Evolutionary conservation across 2,797 vertebrate genomes (phyloP).

Genomic region (Falco concolor): DNA sequence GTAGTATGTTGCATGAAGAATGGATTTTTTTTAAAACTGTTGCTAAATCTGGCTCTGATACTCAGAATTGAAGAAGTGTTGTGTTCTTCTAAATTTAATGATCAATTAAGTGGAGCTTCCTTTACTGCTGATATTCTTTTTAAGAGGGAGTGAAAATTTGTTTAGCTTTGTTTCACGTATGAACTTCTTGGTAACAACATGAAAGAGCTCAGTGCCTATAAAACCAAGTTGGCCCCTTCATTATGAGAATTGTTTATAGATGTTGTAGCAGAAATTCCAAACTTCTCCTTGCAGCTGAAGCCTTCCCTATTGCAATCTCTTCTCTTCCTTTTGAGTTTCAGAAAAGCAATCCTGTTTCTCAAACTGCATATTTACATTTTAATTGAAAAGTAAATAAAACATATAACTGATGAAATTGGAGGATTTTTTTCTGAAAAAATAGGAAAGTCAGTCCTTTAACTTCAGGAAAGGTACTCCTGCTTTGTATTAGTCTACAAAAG

Average conservation of each 20-base stretch:
- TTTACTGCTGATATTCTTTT: constrained; percentile 28
- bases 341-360: not conserved
- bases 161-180: not conserved
- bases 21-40: not conserved
- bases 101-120: constrained; percentile 18
- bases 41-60: not conserved
- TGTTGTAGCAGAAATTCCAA: not conserved
- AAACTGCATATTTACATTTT: not conserved
- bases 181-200: not conserved
- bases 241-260: not conserved
- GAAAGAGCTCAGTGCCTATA: not conserved
- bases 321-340: not conserved
- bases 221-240: not conserved
- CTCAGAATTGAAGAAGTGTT: not conserved
- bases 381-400: constrained; percentile 32
- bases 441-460: not conserved
- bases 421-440: not conserved
- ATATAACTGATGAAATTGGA: not conserved
- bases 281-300: not conserved
- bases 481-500: not conserved
- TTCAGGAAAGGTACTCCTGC: not conserved
- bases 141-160: not conserved
- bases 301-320: not conserved
- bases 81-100: constrained; percentile 7
- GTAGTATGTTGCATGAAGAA: not conserved